phyloP scores from a whole-genome alignment of 1,140 invertebrate genomes.

The Amphibalanus amphitrite region DNA sequence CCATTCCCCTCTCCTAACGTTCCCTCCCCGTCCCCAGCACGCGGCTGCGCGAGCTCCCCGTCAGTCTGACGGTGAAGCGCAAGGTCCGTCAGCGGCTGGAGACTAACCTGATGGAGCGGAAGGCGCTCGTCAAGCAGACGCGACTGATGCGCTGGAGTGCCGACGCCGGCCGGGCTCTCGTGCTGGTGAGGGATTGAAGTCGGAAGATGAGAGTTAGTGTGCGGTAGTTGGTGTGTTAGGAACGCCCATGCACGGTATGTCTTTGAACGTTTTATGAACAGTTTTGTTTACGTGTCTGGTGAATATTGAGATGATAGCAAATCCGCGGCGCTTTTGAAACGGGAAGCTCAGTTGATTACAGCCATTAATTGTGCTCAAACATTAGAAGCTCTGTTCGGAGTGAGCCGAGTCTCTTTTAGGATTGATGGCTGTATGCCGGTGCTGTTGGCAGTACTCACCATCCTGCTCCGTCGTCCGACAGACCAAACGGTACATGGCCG shows the following conservation, averaged over 20 bases:
- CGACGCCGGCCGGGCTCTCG: background rate
- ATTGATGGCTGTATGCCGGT: no score
- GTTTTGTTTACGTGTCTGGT: no score
- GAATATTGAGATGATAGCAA: no score
- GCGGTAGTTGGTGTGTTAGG: no score
- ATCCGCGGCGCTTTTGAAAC: no score
- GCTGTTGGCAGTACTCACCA: background rate
- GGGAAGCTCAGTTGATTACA: no score
- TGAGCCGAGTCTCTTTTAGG: no score
- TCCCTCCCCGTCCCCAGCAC: no score
- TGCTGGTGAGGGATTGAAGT: background rate
- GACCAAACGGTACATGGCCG: slow-evolving; percentile 32
- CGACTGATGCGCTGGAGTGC: background rate
- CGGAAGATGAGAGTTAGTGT: background rate
- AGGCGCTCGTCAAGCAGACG: background rate
- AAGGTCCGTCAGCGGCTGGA: background rate
- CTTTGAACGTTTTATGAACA: no score
- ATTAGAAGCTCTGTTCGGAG: no score
- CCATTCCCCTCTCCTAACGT: no score
- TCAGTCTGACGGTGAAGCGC: background rate
- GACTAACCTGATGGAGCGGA: background rate
- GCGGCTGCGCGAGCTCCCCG: background rate
- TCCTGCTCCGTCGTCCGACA: slow-evolving; percentile 19
- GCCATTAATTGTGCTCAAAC: background rate
- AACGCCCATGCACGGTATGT: no score